phyloP scores from a whole-genome alignment of 2,113 vertebrate genomes.

The Micromys minutus region DNA sequence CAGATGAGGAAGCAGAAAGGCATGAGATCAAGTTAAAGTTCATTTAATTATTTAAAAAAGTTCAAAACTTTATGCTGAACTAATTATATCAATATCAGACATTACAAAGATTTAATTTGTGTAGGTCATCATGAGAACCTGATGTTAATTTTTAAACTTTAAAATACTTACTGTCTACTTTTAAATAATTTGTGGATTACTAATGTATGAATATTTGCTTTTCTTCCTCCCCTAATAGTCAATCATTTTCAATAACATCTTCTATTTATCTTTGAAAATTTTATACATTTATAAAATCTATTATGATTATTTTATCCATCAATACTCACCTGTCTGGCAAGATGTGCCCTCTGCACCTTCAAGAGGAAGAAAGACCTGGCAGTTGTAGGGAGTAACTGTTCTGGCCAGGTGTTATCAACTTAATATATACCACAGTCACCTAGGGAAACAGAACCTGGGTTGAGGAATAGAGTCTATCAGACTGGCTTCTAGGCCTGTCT shows the following conservation, averaged over 20 bases:
- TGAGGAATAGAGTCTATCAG: not conserved
- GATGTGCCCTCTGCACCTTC: not conserved
- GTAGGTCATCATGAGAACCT: not conserved
- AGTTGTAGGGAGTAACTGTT: not conserved
- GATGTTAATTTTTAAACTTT: not conserved
- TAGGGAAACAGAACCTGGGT: no score
- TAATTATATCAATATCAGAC: not conserved
- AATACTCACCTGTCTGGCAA: not conserved
- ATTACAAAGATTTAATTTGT: not conserved
- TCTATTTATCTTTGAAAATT: not conserved
- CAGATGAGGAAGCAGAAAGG: not conserved
- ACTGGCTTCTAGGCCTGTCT: not conserved
- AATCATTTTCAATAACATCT: not conserved
- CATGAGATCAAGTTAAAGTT: no score
- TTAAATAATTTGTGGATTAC: not conserved
- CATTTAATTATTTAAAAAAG: not conserved
- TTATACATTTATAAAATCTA: not conserved
- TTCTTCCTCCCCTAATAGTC: not conserved
- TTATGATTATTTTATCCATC: not conserved
- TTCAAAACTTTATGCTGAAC: not conserved
- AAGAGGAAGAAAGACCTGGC: not conserved
- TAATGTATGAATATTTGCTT: not conserved
- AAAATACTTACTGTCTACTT: not conserved
- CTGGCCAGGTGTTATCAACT: not conserved
- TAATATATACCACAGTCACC: not conserved